phyloP scores from a whole-genome alignment of 2,113 vertebrate species.

The Dendrocopos noguchii region DNA sequence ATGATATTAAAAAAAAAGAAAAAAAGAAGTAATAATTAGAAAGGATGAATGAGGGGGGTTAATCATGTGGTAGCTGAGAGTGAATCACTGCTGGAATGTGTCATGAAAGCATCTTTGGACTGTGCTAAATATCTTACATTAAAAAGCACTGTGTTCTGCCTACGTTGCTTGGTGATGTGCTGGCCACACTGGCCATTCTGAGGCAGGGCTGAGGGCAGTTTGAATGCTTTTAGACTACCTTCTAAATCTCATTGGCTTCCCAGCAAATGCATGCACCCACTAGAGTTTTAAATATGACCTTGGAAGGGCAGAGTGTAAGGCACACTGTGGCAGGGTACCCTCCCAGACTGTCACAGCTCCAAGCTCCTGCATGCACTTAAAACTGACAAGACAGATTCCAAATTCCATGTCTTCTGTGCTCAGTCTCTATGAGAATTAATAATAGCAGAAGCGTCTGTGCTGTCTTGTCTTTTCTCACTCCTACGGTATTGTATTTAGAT shows the following conservation, averaged over 20 bases:
- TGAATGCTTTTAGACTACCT: neutral
- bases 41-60: neutral
- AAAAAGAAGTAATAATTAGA: neutral
- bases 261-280: neutral
- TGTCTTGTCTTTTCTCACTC: neutral
- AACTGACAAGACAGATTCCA: neutral
- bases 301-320: slow-evolving; percentile 1
- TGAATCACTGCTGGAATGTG: slow-evolving; percentile 26
- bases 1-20: neutral
- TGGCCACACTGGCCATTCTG: neutral
- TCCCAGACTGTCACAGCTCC: slow-evolving; percentile 2
- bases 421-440: neutral
- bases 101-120: slow-evolving; percentile 24
- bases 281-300: neutral
- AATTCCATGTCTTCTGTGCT: neutral
- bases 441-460: slow-evolving; percentile 1
- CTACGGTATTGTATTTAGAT: neutral
- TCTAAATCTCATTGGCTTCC: neutral
- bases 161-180: neutral
- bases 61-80: neutral
- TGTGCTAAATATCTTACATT: neutral
- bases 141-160: neutral
- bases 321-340: neutral
- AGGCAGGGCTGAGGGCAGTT: neutral
- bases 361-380: neutral